phyloP scores from a whole-genome alignment of 2,113 vertebrate genomes.

The Clinocottus analis region DNA sequence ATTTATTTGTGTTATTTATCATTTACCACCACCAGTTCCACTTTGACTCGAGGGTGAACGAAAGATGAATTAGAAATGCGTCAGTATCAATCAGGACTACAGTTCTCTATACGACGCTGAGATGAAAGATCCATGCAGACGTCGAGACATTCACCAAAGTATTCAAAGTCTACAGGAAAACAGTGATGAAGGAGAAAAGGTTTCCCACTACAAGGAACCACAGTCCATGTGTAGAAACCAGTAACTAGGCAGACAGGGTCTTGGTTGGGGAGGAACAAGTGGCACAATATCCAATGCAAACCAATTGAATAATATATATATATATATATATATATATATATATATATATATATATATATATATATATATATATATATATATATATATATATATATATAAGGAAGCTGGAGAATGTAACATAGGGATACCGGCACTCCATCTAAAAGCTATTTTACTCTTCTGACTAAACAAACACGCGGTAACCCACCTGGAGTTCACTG shows the following conservation, averaged over 20 bases:
- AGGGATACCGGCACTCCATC: conserved; percentile 36
- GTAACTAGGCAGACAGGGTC: neutral
- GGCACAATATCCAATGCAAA: neutral
- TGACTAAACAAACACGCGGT: conserved; percentile 54
- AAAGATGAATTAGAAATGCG: neutral
- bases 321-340: too few species aligned
- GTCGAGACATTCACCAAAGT: neutral
- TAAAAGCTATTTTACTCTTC: conserved; percentile 19
- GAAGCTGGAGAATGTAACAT: conserved; percentile 30
- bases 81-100: neutral
- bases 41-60: neutral
- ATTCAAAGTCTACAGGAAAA: neutral
- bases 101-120: neutral
- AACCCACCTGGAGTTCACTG: conserved; percentile 57
- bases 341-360: too few species aligned
- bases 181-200: neutral
- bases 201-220: neutral
- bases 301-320: neutral
- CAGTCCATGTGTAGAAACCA: conserved; percentile 11
- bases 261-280: conserved; percentile 15
- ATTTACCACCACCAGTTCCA: neutral
- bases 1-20: neutral
- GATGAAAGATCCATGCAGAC: too few species aligned
- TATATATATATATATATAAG: neutral
- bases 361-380: too few species aligned